Percentiles rank a stretch among this genome's conserved stretches.
Conservation (phyloP, 2,888 invertebrate species). For the Serripes groenlandicus region DNA sequence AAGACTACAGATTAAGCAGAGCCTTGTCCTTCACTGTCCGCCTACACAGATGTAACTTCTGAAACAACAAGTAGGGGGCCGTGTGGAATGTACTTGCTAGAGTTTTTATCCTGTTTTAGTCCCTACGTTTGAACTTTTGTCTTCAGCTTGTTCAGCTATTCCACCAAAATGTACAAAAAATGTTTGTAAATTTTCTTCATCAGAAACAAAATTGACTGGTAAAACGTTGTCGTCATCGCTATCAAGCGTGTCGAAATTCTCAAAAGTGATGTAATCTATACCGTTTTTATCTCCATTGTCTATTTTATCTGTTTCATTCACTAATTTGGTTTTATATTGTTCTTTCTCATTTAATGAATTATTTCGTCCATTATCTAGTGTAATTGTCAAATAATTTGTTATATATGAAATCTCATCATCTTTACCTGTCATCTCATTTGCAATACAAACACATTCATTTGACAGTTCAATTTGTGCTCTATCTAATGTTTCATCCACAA, state of each 20-base stretch:
- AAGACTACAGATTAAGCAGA: too few relatives aligned
- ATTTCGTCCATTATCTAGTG: too few relatives aligned
- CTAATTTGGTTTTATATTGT: neutral
- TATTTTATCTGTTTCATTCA: neutral
- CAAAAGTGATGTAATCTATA: neutral
- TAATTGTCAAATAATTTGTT: too few relatives aligned
- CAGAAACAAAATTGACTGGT: constrained; percentile 1
- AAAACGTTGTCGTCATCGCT: neutral
- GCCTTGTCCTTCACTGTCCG: too few relatives aligned
- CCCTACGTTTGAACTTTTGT: too few relatives aligned
- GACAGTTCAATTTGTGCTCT: neutral
- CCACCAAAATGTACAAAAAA: neutral
- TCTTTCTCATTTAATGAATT: neutral
- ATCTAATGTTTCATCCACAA: neutral
- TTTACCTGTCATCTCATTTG: neutral
- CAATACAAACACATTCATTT: neutral
- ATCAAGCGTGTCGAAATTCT: neutral
- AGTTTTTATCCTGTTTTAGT: too few relatives aligned
- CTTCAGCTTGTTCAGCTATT: neutral
- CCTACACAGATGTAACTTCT: too few relatives aligned
- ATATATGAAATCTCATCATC: too few relatives aligned
- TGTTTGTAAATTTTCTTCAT: neutral
- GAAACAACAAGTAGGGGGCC: too few relatives aligned
- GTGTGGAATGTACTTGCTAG: too few relatives aligned
- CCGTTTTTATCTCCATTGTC: neutral